These are phyloP conservation scores for Phortica okadai DNA, from an alignment of 2,888 invertebrate species.

Conservation along the genomic window DNA sequence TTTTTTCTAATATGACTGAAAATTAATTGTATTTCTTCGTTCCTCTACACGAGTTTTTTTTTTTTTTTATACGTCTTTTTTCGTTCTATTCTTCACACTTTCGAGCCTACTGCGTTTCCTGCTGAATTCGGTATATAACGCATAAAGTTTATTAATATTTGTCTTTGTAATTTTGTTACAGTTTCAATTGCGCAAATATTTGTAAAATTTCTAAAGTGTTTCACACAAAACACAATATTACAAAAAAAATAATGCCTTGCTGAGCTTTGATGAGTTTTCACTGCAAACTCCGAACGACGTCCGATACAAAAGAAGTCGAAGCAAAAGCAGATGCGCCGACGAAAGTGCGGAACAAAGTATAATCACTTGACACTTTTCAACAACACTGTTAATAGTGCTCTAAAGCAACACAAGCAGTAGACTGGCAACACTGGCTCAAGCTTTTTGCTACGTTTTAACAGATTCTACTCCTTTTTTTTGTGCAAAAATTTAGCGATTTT, in stretches of 20 bases:
- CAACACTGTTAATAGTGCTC: too few species aligned
- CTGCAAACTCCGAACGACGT: conserved; percentile 13
- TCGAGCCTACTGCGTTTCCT: conserved; percentile 16
- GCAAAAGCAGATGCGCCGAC: not conserved
- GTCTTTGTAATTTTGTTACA: conserved; percentile 2
- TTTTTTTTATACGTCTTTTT: not conserved
- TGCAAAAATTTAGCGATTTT: too few species aligned
- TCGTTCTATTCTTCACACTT: not conserved
- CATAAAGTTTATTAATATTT: not conserved
- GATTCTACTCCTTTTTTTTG: too few species aligned
- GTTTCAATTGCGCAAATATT: conserved; percentile 10
- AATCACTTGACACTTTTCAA: not conserved
- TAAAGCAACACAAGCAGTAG: too few species aligned
- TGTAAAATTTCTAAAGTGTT: conserved; percentile 24
- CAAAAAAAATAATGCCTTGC: conserved; percentile 23
- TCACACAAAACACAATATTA: conserved; percentile 29
- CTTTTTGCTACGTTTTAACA: not conserved
- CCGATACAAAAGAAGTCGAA: not conserved
- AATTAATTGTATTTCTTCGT: conserved; percentile 22
- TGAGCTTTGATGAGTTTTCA: conserved; percentile 18
- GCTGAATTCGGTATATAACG: not conserved
- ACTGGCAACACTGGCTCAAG: too few species aligned
- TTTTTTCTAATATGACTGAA: conserved; percentile 21
- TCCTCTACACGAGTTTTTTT: conserved; percentile 17
- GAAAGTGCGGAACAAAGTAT: not conserved